Conservation (phyloP, 2,888 invertebrate genomes). For the Phengaris alcon region DNA sequence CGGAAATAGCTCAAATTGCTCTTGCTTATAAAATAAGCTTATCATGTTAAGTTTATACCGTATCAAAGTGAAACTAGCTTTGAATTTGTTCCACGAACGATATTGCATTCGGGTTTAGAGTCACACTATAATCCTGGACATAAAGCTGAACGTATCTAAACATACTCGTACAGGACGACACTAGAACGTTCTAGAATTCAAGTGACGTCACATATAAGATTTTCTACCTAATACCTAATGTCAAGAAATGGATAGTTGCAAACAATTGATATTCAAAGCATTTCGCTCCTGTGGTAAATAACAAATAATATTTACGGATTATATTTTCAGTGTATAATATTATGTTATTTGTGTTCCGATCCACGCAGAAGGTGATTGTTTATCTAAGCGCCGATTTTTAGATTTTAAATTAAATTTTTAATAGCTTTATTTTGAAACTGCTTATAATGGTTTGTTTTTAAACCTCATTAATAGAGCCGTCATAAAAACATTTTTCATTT, state of each 20-base stretch:
- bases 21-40: slow-evolving; percentile 5
- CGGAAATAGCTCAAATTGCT: background rate
- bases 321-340: too few species aligned
- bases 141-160: slow-evolving; percentile 3
- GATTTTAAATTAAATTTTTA: background rate
- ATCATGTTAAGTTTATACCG: slow-evolving; percentile 6
- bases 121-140: slow-evolving; percentile 12
- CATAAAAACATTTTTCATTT: slow-evolving; percentile 16
- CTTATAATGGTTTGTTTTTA: background rate
- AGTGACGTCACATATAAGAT: too few species aligned
- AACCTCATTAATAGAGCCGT: slow-evolving; percentile 13
- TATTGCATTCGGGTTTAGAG: slow-evolving; percentile 9
- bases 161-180: background rate
- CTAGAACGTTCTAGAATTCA: background rate
- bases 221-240: too few species aligned
- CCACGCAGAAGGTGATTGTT: too few species aligned
- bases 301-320: too few species aligned
- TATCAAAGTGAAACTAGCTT: slow-evolving; percentile 20
- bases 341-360: too few species aligned
- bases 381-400: too few species aligned
- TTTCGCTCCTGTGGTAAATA: too few species aligned
- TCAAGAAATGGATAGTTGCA: too few species aligned
- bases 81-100: slow-evolving; percentile 13
- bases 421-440: background rate
- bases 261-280: too few species aligned